Conservation (phyloP, 2,113 vertebrate species). For the Nibea coibor region DNA sequence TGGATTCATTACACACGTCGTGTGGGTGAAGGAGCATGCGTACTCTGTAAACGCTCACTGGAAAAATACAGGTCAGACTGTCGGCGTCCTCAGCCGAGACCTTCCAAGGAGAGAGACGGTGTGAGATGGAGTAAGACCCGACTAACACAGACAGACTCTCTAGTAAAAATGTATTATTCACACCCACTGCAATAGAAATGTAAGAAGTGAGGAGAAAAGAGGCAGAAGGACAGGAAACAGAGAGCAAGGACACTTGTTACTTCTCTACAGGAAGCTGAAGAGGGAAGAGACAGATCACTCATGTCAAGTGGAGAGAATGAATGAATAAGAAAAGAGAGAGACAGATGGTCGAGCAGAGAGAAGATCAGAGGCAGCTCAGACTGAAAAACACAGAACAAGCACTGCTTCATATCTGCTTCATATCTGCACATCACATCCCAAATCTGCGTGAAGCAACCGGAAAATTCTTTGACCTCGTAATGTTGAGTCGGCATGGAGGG, state of each 20-base stretch:
- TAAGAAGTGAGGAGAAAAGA: background rate
- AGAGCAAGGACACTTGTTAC: conserved; percentile 8
- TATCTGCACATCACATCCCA: background rate
- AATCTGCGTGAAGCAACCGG: background rate
- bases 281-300: background rate
- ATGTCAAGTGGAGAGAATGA: conserved; percentile 9
- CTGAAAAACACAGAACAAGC: background rate
- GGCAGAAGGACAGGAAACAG: conserved; percentile 9
- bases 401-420: background rate
- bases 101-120: background rate
- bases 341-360: background rate
- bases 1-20: background rate
- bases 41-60: background rate
- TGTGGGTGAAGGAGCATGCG: background rate
- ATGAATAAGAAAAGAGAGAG: background rate
- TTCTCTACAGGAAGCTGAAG: background rate
- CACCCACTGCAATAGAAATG: conserved; percentile 32
- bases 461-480: background rate
- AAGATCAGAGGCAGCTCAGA: background rate
- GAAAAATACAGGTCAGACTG: background rate
- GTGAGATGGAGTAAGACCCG: background rate
- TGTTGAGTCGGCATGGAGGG: background rate
- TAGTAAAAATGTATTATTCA: conserved; percentile 47
- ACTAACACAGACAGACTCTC: background rate
- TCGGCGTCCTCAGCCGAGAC: background rate